These are phyloP conservation scores for Bradypodion pumilum DNA, from an alignment of 2,797 vertebrate genomes.

Conservation along the genomic window DNA sequence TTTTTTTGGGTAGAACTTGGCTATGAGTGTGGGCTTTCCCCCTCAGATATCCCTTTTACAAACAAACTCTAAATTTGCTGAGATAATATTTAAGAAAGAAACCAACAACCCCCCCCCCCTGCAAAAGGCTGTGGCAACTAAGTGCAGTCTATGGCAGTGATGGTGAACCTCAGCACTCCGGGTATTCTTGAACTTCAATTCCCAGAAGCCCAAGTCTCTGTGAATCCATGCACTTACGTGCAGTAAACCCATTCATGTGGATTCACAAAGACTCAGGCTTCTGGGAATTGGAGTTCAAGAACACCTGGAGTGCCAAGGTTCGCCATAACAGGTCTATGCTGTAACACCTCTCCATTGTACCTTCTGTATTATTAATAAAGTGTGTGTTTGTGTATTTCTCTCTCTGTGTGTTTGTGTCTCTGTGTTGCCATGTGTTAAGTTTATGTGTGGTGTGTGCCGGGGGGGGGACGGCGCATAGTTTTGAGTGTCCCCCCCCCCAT, in stretches of 20 bases:
- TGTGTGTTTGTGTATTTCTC: conserved; percentile 47
- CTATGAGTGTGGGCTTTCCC: conserved; percentile 74
- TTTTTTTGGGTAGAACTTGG: conserved; percentile 73
- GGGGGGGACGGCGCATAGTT: background rate
- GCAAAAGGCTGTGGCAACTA: conserved; percentile 71
- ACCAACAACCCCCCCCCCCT: conserved; percentile 9
- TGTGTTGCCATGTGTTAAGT: background rate
- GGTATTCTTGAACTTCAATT: too few relatives aligned
- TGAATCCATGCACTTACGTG: too few relatives aligned
- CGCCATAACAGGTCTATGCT: conserved; percentile 72
- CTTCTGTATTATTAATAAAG: conserved; percentile 64
- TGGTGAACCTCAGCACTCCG: too few relatives aligned
- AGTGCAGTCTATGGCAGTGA: too few relatives aligned
- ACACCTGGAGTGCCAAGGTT: too few relatives aligned
- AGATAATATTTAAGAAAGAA: conserved; percentile 43
- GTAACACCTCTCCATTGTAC: conserved; percentile 70
- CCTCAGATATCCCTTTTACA: conserved; percentile 59
- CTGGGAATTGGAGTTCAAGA: too few relatives aligned
- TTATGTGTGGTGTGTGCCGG: background rate
- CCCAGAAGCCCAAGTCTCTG: too few relatives aligned
- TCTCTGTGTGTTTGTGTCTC: conserved; percentile 6
- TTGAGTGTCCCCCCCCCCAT: too few relatives aligned
- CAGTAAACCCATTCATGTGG: too few relatives aligned
- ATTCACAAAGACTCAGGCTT: too few relatives aligned
- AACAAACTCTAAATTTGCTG: conserved; percentile 73